Evolutionary conservation across 2,888 invertebrate genomes (phyloP), one percentile per base, ranked within the genome.

Genomic region (Nesidiocoris tenuis): DNA sequence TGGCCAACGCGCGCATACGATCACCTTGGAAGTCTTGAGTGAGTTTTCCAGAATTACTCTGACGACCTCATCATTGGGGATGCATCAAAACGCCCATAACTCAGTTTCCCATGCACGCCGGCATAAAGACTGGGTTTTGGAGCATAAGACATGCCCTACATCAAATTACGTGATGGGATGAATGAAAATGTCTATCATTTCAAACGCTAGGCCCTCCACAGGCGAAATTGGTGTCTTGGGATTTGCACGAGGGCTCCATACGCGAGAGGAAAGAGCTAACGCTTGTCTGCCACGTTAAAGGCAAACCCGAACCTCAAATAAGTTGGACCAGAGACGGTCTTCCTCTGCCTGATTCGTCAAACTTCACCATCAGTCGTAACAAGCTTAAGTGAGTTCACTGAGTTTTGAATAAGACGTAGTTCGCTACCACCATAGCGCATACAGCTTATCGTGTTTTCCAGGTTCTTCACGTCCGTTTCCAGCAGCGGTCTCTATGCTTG

Each of bases 291-390:
- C 86, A 87, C 74, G 87, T 88, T 0, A 84, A 84, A 59, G 90
- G 90, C 0, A 86, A 87, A 79, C 90, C 90, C 0, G 68, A 82
- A 1, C 89, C 90, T 0, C 83, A 84, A 56, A 85, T 90, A 21
- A 85, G 86, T 78, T 91, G 90, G 90, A 86, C 86, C 80, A 88
- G 87, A 80, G 86, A 87, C 24, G 76, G 76, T 1, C 39, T 61
- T 18, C 72, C 61, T 23, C 1, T 54, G 19, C 3, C 39, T 3
- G 54, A 19, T n/a, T 21, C 61, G n/a, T 24, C 70, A n/a, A 72
- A 72, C 21, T 16, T n/a, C 22, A 21, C 61, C 3, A 1, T 17
- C 1, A 54, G 16, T 61, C 39, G 39, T 2, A 72, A 72, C n/a
- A 72, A 72, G 61, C n/a, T 71, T 12, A 71, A 24, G 71, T 71